Evolutionary conservation across 2,113 vertebrate genomes (phyloP).

Genomic region (Plestiodon gilberti): DNA sequence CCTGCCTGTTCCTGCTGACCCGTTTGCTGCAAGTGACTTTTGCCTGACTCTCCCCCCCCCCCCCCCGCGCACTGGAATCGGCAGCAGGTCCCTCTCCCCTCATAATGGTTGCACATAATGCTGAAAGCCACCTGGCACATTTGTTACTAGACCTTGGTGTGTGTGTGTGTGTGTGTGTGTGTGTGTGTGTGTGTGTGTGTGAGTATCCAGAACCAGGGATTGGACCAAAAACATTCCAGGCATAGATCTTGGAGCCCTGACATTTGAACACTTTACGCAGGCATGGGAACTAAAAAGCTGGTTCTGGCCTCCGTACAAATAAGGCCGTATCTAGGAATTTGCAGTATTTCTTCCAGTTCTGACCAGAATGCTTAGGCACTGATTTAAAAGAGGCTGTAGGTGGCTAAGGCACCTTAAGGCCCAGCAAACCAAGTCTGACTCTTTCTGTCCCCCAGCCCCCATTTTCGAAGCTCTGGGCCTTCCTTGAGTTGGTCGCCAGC

Average conservation of each 20-base stretch:
- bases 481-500: fast-evolving
- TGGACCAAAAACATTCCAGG: no score
- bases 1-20: background rate
- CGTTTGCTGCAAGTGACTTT: background rate
- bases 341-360: background rate
- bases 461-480: slow-evolving; percentile 1
- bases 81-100: background rate
- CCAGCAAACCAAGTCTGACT: background rate
- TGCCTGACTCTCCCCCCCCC: background rate
- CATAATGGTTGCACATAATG: background rate
- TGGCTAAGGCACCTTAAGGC: no score
- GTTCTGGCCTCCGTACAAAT: background rate
- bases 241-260: background rate
- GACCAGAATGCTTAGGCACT: background rate
- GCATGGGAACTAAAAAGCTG: background rate
- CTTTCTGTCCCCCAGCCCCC: background rate
- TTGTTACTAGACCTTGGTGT: slow-evolving; percentile 4
- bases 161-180: no score
- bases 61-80: background rate
- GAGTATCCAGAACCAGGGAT: background rate
- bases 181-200: no score
- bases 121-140: background rate
- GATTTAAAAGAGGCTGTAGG: no score
- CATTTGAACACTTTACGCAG: background rate
- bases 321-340: background rate